A percentile compares a stretch with the other conserved stretches of the same genome.
Evolutionary conservation across 2,888 invertebrate genomes (phyloP).

Genomic region (Hirudinaria manillensis): DNA sequence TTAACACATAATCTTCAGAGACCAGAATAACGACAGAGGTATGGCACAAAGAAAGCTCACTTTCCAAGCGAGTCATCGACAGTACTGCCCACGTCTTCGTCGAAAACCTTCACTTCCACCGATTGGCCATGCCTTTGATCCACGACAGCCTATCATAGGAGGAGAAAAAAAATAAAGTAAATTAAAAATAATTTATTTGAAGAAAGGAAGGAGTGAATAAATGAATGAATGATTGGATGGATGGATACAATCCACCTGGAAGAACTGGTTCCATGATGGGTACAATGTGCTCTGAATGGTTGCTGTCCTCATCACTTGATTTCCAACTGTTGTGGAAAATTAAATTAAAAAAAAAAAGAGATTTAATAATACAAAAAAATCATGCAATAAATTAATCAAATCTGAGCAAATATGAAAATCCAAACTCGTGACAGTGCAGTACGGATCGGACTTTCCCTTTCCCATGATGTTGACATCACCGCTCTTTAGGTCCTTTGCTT

Average conservation of each 20-base stretch:
- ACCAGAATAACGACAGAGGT: too few relatives aligned
- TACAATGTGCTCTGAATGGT: slow-evolving; percentile 87
- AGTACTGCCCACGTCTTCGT: slow-evolving; percentile 86
- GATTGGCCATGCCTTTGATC: slow-evolving; percentile 53
- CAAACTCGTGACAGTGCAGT: slow-evolving; percentile 61
- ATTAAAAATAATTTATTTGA: not conserved
- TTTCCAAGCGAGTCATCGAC: slow-evolving; percentile 58
- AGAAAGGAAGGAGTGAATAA: too few relatives aligned
- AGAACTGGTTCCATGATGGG: slow-evolving; percentile 95
- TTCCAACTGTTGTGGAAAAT: slow-evolving; percentile 65
- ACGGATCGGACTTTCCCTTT: slow-evolving; percentile 95
- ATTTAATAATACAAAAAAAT: not conserved
- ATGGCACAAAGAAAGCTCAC: too few relatives aligned
- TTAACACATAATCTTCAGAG: too few relatives aligned
- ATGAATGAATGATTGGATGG: too few relatives aligned
- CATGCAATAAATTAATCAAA: too few relatives aligned
- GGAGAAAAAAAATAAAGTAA: not conserved
- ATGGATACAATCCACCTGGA: slow-evolving; percentile 73
- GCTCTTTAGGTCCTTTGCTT: slow-evolving; percentile 89
- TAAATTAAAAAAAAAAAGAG: not conserved
- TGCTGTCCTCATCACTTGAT: slow-evolving; percentile 85
- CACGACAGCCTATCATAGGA: slow-evolving; percentile 48
- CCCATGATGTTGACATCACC: slow-evolving; percentile 87
- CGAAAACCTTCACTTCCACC: slow-evolving; percentile 70
- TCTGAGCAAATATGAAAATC: too few relatives aligned